phyloP scores from a whole-genome alignment of 2,888 invertebrate genomes.

The Pemphredon lugubris region DNA sequence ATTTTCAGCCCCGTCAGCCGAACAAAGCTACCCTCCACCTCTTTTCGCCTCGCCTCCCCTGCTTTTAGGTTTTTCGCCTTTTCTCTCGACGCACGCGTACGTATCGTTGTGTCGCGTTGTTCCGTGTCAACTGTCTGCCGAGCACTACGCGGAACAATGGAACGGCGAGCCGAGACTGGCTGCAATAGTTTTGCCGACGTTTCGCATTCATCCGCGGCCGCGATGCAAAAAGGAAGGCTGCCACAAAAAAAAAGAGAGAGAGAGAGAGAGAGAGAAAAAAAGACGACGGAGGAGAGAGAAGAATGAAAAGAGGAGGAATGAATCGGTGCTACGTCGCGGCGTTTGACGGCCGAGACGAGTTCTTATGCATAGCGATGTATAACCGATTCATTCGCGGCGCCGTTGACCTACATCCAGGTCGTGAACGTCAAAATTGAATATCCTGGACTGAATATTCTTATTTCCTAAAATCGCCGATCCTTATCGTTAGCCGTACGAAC shows the following conservation, averaged over 20 bases:
- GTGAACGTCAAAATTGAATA: no score
- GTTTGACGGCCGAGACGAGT: constrained; percentile 38
- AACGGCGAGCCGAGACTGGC: constrained; percentile 52
- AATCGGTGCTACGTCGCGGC: constrained; percentile 39
- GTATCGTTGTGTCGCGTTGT: constrained; percentile 46
- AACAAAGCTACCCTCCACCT: constrained; percentile 27
- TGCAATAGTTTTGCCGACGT: constrained; percentile 57
- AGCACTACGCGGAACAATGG: constrained; percentile 51
- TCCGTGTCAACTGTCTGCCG: constrained; percentile 55
- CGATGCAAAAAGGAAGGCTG: constrained; percentile 40
- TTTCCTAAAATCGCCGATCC: no score
- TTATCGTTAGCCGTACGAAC: no score
- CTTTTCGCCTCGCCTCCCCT: background rate
- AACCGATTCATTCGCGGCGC: constrained; percentile 28
- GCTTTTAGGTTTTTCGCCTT: constrained; percentile 25
- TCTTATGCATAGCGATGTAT: constrained; percentile 26
- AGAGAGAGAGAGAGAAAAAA: constrained; percentile 8
- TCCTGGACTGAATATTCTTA: no score
- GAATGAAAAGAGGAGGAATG: constrained; percentile 30
- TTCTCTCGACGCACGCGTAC: constrained; percentile 27
- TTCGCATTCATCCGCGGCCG: constrained; percentile 54
- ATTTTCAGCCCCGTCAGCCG: constrained; percentile 32
- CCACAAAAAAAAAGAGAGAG: constrained; percentile 7
- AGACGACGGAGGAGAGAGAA: no score
- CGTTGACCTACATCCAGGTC: constrained; percentile 32